Evolutionary conservation across 2,113 vertebrate species (phyloP).

Genomic region (Spilogale gracilis): DNA sequence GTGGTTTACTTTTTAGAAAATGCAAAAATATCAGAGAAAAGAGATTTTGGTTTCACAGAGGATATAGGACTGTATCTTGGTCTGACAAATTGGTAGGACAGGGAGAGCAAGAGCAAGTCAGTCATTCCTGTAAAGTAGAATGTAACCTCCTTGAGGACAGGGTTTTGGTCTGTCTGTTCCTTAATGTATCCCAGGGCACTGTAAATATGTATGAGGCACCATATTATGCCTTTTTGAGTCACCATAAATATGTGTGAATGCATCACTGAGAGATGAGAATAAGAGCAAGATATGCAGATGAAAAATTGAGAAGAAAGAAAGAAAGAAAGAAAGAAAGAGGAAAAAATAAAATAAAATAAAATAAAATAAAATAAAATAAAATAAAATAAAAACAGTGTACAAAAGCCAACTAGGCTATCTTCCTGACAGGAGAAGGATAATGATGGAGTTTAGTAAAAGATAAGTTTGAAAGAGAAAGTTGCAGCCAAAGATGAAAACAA

Average conservation of each 20-base stretch:
- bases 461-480: not conserved
- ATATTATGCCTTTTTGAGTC: not conserved
- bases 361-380: not conserved
- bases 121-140: not conserved
- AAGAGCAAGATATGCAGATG: not conserved
- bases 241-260: not conserved
- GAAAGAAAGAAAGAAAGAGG: too few relatives aligned
- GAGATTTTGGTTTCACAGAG: not conserved
- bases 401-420: not conserved
- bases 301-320: not conserved
- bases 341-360: not conserved
- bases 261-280: not conserved
- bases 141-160: not conserved
- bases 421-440: not conserved
- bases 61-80: not conserved
- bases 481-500: not conserved
- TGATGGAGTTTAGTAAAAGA: not conserved
- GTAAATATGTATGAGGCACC: not conserved
- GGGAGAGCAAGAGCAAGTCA: not conserved
- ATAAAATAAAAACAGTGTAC: not conserved
- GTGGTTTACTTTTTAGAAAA: not conserved
- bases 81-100: not conserved
- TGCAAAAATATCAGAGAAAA: not conserved
- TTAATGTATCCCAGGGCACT: not conserved
- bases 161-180: not conserved